Evolutionary conservation across 2,113 vertebrate genomes (phyloP), one percentile per base, ranked within the genome.

Genomic region (Rhynchomys soricoides): DNA sequence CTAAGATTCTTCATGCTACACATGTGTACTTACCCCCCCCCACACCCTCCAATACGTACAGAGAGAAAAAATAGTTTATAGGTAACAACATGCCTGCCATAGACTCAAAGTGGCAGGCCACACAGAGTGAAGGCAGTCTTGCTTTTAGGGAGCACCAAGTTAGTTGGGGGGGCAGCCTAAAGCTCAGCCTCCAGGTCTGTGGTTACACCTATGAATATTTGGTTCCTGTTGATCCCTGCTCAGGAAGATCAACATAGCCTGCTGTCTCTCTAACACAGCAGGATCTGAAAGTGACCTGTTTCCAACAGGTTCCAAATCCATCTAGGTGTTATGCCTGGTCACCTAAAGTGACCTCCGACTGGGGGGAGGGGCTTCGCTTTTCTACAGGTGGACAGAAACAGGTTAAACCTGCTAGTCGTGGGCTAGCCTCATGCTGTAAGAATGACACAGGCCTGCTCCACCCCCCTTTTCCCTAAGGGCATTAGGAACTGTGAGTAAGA

Each of bases 261-360:
- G 52, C 29, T 37, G 89, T 29, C 68, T 57, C 40, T n/a, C 81
- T 71, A 48, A 45, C 11, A 24, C 40, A 64, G 9, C 57, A 24
- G 37, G 22, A 31, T 43, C 81, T 55, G 48, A 68, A 82, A 70
- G 13, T 15, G n/a, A 52, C 59, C 73, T 12, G 3, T 83, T 57
- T 82, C 83, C 79, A 77, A 45, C 59, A 13, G 43, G 78, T 68
- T 90, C 91, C 75, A 78, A 74, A 83, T 52, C 37, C 19, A 59
- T 40, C n/a, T 7, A 21, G 57, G 5, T 15, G 31, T 12, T 34
- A 2, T 26, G 29, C 17, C 34, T 31, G 19, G 29, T 48, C 40
- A 81, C 43, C 52, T 31, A 70, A 52, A 59, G 37, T 10, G 62
- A 10, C 34, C 79, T 24, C 48, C 26, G 22, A 31, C 1, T 0